Evolutionary conservation across 2,113 vertebrate genomes (phyloP), one percentile per base, ranked within the genome.

Genomic region (Phyllopteryx taeniolatus): DNA sequence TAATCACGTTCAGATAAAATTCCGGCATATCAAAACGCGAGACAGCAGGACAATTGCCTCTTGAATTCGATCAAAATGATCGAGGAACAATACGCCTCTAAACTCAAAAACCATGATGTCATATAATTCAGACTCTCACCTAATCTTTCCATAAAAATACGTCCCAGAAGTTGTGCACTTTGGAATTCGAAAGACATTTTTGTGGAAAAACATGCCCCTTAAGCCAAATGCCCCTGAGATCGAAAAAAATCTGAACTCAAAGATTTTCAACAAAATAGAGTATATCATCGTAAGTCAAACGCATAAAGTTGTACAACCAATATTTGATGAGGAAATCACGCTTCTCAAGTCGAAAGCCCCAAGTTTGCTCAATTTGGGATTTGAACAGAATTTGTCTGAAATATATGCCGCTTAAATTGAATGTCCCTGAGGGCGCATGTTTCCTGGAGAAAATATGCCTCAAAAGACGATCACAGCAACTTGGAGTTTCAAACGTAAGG

Each of bases 1-100:
- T 77, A 12, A 70, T 69, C 57, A 33, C 59, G 62, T 71, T 59
- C 60, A 71, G 54, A 68, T 62, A 35, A 11, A 12, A 17, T 39
- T 39, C 31, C 8, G 63, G n/a, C 20, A 44, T 46, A 31, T 17
- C 13, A 66, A 31, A 66, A 44, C 22, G 27, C 27, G 4, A 66
- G 22, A 46, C 22, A 22, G 22, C 14, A 15, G 31, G 31, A 60
- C 5, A 61, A 17, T 33, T 31, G 31, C 14, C 7, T 2, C 27
- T 31, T n/a, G 12, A 31, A 13, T 27, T 12, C 15, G 53, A 54
- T n/a, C 19, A n/a, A n/a, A n/a, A n/a, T 54, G 53, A n/a, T 54
- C 19, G 20, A 17, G 33, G 10, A 42, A n/a, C 10, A 42, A 63
- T 15, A 14, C 7, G 2, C 17, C 35, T 65, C 20, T 46, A 27